Evolutionary conservation across 2,113 vertebrate genomes (phyloP).

Genomic region (Hiodon tergisus): DNA sequence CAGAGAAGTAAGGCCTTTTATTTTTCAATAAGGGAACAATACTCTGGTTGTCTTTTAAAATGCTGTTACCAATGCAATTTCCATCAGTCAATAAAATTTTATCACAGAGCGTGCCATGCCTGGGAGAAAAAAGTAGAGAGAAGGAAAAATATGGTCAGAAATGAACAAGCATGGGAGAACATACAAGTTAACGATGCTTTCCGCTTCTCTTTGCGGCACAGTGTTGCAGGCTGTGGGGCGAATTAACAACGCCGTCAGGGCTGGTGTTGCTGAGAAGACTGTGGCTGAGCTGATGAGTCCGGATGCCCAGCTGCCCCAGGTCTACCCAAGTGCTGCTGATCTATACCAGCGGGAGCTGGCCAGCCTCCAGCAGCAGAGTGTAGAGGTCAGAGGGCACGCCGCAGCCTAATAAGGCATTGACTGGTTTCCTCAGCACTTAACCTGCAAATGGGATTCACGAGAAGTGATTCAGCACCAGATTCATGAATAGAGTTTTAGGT

Average conservation of each 20-base stretch:
- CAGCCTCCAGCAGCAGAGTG: conserved; percentile 88
- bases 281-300: conserved; percentile 84
- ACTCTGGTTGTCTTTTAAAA: no score
- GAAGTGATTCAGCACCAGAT: no score
- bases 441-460: no score
- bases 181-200: not conserved
- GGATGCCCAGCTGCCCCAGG: conserved; percentile 86
- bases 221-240: conserved; percentile 75
- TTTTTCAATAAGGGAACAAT: not conserved
- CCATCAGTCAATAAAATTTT: no score
- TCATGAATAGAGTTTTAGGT: no score
- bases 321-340: conserved; percentile 78
- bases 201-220: conserved; percentile 38
- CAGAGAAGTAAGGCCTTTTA: conserved; percentile 67
- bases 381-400: conserved; percentile 60
- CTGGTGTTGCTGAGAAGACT: conserved; percentile 75
- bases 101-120: no score
- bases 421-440: no score
- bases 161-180: no score
- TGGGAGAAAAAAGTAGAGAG: no score
- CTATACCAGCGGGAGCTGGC: conserved; percentile 90
- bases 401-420: no score
- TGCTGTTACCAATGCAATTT: no score
- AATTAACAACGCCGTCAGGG: conserved; percentile 79
- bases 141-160: no score